Conservation (phyloP, 2,888 invertebrate genomes). For the Tuberolachnus salignus region DNA sequence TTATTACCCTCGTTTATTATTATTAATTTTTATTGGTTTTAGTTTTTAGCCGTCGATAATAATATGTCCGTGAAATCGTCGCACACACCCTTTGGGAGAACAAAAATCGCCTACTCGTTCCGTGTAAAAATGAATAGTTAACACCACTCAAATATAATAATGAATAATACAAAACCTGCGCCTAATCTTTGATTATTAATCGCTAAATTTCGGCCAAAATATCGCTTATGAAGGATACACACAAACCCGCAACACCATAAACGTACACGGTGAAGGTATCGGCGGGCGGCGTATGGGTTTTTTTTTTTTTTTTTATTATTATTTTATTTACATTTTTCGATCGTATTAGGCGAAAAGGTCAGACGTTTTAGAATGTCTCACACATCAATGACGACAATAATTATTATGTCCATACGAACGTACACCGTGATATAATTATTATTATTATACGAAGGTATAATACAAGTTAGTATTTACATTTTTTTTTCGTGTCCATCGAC, state of each 20-base stretch:
- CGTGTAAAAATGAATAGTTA: background rate
- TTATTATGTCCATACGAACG: background rate
- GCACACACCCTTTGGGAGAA: background rate
- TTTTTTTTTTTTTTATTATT: background rate
- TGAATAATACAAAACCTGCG: background rate
- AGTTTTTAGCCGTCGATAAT: background rate
- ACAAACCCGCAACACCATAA: slow-evolving; percentile 44
- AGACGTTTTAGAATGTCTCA: slow-evolving; percentile 25
- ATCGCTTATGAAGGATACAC: slow-evolving; percentile 33
- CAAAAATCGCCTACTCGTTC: background rate
- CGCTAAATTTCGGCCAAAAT: slow-evolving; percentile 36
- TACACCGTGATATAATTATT: too few species aligned
- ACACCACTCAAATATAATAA: background rate
- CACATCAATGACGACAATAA: slow-evolving; percentile 21
- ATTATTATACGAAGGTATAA: too few species aligned
- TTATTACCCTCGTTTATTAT: background rate
- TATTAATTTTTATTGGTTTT: background rate
- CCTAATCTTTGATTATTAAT: too few species aligned
- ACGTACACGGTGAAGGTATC: slow-evolving; percentile 32
- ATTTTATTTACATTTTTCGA: slow-evolving; percentile 26
- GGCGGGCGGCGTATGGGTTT: background rate
- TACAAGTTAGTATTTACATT: too few species aligned
- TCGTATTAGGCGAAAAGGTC: slow-evolving; percentile 51
- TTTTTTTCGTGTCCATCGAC: too few species aligned
- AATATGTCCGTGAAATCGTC: background rate